Base-by-base conservation (phyloP, 2,888 invertebrate genomes). In the Zaprionus lineosus region DNA sequence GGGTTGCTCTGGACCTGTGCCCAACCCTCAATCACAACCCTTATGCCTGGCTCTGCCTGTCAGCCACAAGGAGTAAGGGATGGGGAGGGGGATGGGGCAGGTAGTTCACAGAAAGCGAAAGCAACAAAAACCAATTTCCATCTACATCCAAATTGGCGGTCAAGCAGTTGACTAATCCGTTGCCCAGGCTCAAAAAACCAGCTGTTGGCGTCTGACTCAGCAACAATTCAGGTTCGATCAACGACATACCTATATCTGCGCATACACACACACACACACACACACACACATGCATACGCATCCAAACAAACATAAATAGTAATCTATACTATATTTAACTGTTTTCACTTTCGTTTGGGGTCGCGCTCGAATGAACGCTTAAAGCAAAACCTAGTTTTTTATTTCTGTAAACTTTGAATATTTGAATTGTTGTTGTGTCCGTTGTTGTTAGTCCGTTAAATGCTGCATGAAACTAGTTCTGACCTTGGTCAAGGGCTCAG, bases 1-100 rank as follows among this genome's bases (percentile, higher is more conserved):
- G 79, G 79, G 79, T 68, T 82, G 83, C 9, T 69, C 69, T 58
- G 53, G 28, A 72, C 79, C 75, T 78, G 78, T 64, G 64, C 61
- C 11, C 64, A 62, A 76, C 74, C 68, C 61, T 48, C 51, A 57
- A 66, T 50, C 66, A 39, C 66, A 67, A 81, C 69, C 79, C 74
- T 71, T 65, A 41, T 37, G 18, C 44, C 34, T 15, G 51, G 33
- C 64, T 46, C 6, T 34, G 19, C 14, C 33, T 31, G 43, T 24
- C 28, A 18, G 29, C 28, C 39, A n/a, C n/a, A n/a, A n/a, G n/a
- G n/a, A n/a, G n/a, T n/a, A n/a, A n/a, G n/a, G n/a, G n/a, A n/a
- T n/a, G n/a, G n/a, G n/a, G n/a, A n/a, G n/a, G n/a, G n/a, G n/a
- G n/a, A n/a, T n/a, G 46, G 48, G 31, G 64, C 81, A 77, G 77